Conservation (phyloP, 2,113 vertebrate genomes). For the Plectropomus leopardus region DNA sequence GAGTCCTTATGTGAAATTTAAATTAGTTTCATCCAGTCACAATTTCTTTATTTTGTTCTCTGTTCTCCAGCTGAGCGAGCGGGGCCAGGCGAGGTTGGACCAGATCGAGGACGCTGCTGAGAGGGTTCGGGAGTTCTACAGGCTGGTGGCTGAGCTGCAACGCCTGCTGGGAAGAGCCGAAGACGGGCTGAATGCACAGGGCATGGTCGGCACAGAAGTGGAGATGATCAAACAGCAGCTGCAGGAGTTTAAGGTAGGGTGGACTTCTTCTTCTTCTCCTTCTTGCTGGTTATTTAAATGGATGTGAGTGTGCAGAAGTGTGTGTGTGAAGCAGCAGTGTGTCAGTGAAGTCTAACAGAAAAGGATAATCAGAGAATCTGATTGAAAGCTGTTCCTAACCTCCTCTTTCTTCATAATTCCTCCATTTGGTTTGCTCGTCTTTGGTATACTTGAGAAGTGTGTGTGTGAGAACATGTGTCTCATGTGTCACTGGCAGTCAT, state of each 20-base stretch:
- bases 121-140: constrained; percentile 92
- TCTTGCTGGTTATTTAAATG: background rate
- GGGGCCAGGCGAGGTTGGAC: constrained; percentile 88
- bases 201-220: constrained; percentile 93
- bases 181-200: constrained; percentile 89
- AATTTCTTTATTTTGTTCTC: background rate
- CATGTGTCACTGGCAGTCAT: rapidly evolving
- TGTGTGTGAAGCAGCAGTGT: background rate
- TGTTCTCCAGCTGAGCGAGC: constrained; percentile 85
- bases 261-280: background rate
- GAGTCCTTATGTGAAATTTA: background rate
- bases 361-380: background rate
- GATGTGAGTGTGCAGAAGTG: background rate
- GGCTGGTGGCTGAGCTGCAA: constrained; percentile 88
- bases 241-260: constrained; percentile 94
- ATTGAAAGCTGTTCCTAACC: background rate
- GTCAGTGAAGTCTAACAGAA: background rate
- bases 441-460: background rate
- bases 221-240: constrained; percentile 95
- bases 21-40: background rate
- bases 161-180: constrained; percentile 88
- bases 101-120: constrained; percentile 89
- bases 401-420: background rate
- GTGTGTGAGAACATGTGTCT: background rate
- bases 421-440: background rate